Evolutionary conservation across 2,797 vertebrate species (phyloP).

Genomic region (Leptodactylus fallax): DNA sequence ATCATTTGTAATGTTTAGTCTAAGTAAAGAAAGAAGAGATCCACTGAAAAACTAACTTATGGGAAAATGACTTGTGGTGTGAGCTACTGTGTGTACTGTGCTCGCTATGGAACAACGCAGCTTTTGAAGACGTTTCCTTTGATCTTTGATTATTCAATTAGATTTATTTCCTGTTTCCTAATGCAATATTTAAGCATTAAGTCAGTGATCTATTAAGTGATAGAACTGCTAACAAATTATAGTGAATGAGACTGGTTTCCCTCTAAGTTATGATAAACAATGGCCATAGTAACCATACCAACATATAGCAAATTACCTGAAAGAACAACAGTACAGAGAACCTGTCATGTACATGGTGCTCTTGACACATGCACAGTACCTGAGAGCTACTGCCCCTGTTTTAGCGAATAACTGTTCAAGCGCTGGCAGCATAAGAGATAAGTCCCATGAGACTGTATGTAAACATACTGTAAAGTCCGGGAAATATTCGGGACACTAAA

Average conservation of each 20-base stretch:
- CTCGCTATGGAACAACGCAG: background rate
- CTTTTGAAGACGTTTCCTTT: background rate
- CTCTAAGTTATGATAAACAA: background rate
- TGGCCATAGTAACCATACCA: background rate
- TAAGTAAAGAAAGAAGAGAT: background rate
- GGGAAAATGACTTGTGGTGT: background rate
- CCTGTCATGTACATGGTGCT: too few relatives aligned
- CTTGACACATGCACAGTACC: too few relatives aligned
- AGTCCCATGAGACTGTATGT: too few relatives aligned
- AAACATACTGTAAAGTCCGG: too few relatives aligned
- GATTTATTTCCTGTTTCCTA: conserved; percentile 6
- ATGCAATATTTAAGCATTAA: background rate
- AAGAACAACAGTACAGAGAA: too few relatives aligned
- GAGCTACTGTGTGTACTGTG: background rate
- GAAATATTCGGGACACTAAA: too few relatives aligned
- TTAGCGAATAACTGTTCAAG: too few relatives aligned
- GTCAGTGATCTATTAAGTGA: background rate
- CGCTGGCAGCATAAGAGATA: too few relatives aligned
- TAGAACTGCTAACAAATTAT: too few relatives aligned
- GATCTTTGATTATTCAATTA: conserved; percentile 20
- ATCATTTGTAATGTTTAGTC: conserved; percentile 21
- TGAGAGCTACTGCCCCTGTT: too few relatives aligned
- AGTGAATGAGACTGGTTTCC: background rate
- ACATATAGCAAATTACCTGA: too few relatives aligned
- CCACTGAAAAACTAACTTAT: background rate